These are phyloP conservation scores for Lasiurus borealis DNA, from an alignment of 2,113 vertebrate genomes.

Conservation along the genomic window DNA sequence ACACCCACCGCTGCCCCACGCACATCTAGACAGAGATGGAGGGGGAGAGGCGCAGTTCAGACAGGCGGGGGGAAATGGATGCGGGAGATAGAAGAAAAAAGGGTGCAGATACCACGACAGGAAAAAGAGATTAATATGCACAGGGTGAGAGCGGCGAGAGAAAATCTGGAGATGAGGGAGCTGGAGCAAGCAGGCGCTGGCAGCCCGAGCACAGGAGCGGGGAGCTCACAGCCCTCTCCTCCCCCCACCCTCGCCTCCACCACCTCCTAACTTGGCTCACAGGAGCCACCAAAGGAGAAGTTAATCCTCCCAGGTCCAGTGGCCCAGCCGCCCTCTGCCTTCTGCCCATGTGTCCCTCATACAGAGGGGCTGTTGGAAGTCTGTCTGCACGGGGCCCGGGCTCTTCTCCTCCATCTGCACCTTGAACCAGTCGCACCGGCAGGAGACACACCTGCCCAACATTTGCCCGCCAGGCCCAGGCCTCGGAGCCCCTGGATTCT, in stretches of 20 bases:
- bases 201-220: rapidly evolving
- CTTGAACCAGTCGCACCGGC: rapidly evolving
- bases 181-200: neutral
- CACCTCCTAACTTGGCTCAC: neutral
- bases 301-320: neutral
- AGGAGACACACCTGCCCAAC: neutral
- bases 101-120: neutral
- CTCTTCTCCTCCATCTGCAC: neutral
- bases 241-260: neutral
- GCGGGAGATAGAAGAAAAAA: neutral
- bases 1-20: rapidly evolving
- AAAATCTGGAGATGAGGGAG: neutral
- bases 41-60: neutral
- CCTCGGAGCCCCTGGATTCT: neutral
- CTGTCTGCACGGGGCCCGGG: rapidly evolving
- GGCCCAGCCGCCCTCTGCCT: rapidly evolving
- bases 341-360: rapidly evolving
- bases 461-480: neutral
- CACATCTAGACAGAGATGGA: neutral
- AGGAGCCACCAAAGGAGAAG: neutral
- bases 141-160: neutral
- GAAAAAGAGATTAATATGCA: neutral
- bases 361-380: rapidly evolving
- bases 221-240: neutral
- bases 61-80: neutral